Evolutionary conservation across 2,113 vertebrate species (phyloP), one percentile per base, ranked within the genome.

Genomic region (Mionectes macconnelli): DNA sequence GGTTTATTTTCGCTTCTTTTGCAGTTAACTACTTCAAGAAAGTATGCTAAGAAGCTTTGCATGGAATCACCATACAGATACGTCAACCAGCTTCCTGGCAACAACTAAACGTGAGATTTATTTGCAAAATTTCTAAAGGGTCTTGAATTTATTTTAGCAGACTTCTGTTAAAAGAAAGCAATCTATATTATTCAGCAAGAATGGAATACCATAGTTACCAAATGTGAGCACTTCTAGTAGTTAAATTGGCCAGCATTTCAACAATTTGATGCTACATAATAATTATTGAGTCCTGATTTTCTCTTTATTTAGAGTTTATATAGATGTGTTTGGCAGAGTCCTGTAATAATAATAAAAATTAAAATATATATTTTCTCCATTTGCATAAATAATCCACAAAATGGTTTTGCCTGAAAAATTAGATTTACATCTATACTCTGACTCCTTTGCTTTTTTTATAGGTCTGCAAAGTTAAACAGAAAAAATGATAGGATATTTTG

Each of bases 11-110:
- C 88, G 72, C 27, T 74, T 87, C 52, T 77, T 76, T 39, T 35
- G 27, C 13, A 82, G 78, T 44, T 78, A 84, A 91, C 27, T 91
- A 19, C 69, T 89, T 89, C 56, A 94, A 70, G 64, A 79, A 77
- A 74, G 22, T 75, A 74, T 40, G 37, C 40, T 76, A 44, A 78
- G 89, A 55, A 87, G 40, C 84, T 86, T 73, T 96, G 53, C 2
- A 2, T 81, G 45, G 55, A 80, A 42, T 82, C 62, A 79, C 50
- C 89, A 44, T 47, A 75, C 2, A 2, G 49, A 55, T 64, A 45
- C 1, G 4, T 74, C 59, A 87, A 0, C 73, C 87, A 81, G 75
- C 67, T 86, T 90, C 56, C 68, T 82, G 89, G 64, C 57, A 95
- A 89, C 60, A 87, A 67, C 39, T 57, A 82, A 39, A 90, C 17